Evolutionary conservation across 2,888 invertebrate species (phyloP).

Genomic region (Lithosia quadra): DNA sequence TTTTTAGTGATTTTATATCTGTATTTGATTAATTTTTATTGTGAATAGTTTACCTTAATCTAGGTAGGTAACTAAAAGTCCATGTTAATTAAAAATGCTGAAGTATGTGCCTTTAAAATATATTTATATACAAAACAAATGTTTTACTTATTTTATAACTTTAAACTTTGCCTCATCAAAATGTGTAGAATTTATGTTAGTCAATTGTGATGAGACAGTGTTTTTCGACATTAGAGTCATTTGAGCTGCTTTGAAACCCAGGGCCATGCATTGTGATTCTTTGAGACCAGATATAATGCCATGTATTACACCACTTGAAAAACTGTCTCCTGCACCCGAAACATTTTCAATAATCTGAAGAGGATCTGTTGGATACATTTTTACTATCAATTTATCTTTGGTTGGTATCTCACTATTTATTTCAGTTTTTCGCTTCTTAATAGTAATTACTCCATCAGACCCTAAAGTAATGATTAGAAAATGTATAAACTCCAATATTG

Average conservation of each 20-base stretch:
- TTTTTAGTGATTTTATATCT: background rate
- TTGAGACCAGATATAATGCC: conserved; percentile 85
- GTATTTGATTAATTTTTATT: background rate
- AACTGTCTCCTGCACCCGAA: conserved; percentile 94
- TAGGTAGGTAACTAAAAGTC: background rate
- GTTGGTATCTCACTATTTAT: background rate
- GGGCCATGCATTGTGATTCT: conserved; percentile 87
- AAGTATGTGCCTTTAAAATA: conserved; percentile 21
- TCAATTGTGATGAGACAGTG: conserved; percentile 85
- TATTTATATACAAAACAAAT: conserved; percentile 5
- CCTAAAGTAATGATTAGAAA: conserved; percentile 89
- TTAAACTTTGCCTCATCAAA: conserved; percentile 25
- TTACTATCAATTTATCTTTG: conserved; percentile 38
- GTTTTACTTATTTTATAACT: conserved; percentile 22
- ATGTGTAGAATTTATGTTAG: conserved; percentile 22
- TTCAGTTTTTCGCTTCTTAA: conserved; percentile 49
- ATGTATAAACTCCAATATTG: conserved; percentile 82
- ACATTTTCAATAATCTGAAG: conserved; percentile 88
- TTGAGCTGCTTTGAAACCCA: conserved; percentile 89
- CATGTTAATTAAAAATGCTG: background rate
- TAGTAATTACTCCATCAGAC: conserved; percentile 85
- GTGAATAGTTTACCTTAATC: background rate
- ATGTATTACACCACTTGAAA: conserved; percentile 90
- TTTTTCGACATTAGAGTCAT: conserved; percentile 86
- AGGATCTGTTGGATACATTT: conserved; percentile 73